phyloP scores from a whole-genome alignment of 2,797 vertebrate genomes.

The Melanotaenia maccullochi region DNA sequence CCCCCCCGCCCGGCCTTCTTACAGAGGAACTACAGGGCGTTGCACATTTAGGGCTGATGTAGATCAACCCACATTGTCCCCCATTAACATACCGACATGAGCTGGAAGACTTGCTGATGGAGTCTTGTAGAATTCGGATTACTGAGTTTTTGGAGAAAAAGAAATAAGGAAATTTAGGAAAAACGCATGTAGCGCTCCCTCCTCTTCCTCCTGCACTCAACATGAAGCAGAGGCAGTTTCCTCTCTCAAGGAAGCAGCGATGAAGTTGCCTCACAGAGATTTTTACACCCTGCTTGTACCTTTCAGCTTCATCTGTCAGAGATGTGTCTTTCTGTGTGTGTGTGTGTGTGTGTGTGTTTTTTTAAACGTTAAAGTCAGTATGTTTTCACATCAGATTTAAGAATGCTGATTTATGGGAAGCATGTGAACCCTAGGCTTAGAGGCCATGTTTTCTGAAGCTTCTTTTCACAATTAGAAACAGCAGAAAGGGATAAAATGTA shows the following conservation, averaged over 20 bases:
- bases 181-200: conserved; percentile 20
- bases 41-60: conserved; percentile 14
- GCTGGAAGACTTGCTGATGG: conserved; percentile 1
- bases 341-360: too few species aligned
- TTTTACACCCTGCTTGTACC: neutral
- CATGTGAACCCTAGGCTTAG: too few species aligned
- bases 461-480: neutral
- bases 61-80: conserved; percentile 16
- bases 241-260: conserved; percentile 7
- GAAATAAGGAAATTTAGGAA: conserved; percentile 5
- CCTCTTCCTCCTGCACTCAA: conserved; percentile 15
- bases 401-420: neutral
- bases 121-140: neutral
- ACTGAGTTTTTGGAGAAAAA: neutral
- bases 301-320: neutral
- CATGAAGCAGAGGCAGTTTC: conserved; percentile 14
- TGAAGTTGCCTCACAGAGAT: conserved; percentile 8
- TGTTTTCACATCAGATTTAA: neutral
- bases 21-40: conserved; percentile 4
- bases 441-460: too few species aligned
- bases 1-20: conserved; percentile 10
- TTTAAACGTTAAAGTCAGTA: neutral
- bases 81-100: neutral
- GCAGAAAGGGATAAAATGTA: too few species aligned
- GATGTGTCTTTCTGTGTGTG: neutral